Base-by-base conservation (phyloP, 2,888 invertebrate species). In the Chouioia cunea region DNA sequence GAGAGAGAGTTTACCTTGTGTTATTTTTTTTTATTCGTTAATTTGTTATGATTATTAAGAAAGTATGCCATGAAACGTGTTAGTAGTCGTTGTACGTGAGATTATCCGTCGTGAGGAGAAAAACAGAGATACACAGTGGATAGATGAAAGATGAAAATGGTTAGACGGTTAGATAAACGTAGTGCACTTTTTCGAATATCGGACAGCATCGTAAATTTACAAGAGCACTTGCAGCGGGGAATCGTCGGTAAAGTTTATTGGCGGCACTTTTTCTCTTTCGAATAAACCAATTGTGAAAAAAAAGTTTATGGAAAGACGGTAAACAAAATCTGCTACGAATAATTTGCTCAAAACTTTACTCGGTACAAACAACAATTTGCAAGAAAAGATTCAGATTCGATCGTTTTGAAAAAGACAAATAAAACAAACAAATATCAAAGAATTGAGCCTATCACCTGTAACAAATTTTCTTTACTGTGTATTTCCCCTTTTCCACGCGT, bases 381-480 rank as follows among this genome's bases (percentile, higher is more conserved):
- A 12, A 44, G n/a, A 23, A 22, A 44, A 12, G 16, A 4, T 43
- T 22, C 23, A 18, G 0, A 20, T 20, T 52, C 46, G 12, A 44
- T 36, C 44, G 48, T 23, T 22, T 58, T 23, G 27, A 54, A 46
- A 23, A 54, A 46, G 16, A n/a, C n/a, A n/a, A n/a, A n/a, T n/a
- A n/a, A n/a, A n/a, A n/a, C n/a, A n/a, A n/a, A n/a, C n/a, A n/a
- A 12, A 36, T 12, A 64, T 46, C 22, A 64, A n/a, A 54, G 54
- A 46, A 46, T 23, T 46, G 16, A 47, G 65, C 27, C 18, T 16
- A 65, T 14, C 65, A 18, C 18, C 47, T 36, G 56, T 65, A 56
- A 47, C 56, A 48, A 65, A 65, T 65, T 56, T 56, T 65, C 36
- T 65, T 65, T 65, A 65, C 65, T 56, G 65, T 56, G 65, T 48